Evolutionary conservation across 2,113 vertebrate genomes (phyloP).

Genomic region (Aldabrachelys gigantea): DNA sequence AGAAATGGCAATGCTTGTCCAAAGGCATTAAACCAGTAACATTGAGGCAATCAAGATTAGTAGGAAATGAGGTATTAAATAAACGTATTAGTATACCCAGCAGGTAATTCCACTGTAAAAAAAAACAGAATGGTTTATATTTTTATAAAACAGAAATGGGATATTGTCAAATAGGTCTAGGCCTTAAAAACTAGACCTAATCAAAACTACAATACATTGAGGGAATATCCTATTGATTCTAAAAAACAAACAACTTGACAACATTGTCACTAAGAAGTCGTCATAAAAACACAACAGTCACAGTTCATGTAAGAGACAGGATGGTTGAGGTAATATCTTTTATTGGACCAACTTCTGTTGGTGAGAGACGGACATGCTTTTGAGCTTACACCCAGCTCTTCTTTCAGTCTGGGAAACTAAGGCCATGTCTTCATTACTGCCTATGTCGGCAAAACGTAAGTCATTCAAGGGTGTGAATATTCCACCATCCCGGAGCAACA

Average conservation of each 20-base stretch:
- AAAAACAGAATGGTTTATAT: slow-evolving; percentile 7
- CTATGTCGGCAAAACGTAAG: no score
- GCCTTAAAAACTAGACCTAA: background rate
- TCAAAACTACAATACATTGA: slow-evolving; percentile 37
- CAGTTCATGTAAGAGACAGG: background rate
- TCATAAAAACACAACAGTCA: background rate
- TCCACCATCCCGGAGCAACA: no score
- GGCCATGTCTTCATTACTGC: no score
- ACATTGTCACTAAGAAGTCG: background rate
- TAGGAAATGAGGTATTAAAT: slow-evolving; percentile 14
- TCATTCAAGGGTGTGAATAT: no score
- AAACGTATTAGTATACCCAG: background rate
- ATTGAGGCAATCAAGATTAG: background rate
- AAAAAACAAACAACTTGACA: slow-evolving; percentile 30
- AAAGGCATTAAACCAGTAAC: slow-evolving; percentile 33
- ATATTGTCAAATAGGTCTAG: slow-evolving; percentile 31
- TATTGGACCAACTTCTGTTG: background rate
- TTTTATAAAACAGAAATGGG: slow-evolving; percentile 31
- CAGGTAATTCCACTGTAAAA: background rate
- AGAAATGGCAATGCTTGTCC: slow-evolving; percentile 22
- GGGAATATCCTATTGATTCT: slow-evolving; percentile 22
- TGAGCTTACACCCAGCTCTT: background rate
- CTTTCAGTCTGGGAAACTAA: background rate
- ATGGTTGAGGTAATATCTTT: background rate
- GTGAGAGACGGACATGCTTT: background rate